A percentile compares a stretch with the other conserved stretches of the same genome.
Evolutionary conservation across 2,888 invertebrate genomes (phyloP).

Genomic region (Pristionchus arcanus): DNA sequence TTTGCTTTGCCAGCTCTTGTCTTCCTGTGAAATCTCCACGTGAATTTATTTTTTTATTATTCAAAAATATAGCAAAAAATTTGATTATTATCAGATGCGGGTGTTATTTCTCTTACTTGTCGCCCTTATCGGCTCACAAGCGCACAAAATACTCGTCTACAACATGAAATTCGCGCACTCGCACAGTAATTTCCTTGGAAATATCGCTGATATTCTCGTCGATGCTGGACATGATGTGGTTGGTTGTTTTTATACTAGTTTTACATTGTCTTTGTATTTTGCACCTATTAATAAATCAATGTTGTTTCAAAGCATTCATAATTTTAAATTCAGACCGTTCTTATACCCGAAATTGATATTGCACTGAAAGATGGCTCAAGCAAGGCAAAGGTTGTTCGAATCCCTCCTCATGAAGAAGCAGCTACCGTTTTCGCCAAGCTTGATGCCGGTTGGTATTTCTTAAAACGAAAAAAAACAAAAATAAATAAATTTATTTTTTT

Average conservation of each 20-base stretch:
- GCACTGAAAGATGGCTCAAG: background rate
- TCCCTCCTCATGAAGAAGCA: background rate
- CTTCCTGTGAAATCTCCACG: background rate
- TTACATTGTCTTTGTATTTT: too few relatives aligned
- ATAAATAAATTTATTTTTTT: background rate
- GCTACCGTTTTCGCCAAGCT: background rate
- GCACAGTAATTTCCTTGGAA: slow-evolving; percentile 30
- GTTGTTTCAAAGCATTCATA: too few relatives aligned
- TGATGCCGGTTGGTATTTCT: background rate
- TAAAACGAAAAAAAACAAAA: background rate
- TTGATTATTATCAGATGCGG: background rate
- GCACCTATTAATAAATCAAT: too few relatives aligned
- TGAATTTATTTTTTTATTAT: background rate
- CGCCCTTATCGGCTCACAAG: background rate
- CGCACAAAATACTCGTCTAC: slow-evolving; percentile 41
- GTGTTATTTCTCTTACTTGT: background rate
- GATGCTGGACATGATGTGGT: slow-evolving; percentile 44
- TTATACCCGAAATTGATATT: background rate
- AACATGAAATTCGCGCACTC: slow-evolving; percentile 36
- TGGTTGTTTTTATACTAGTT: too few relatives aligned
- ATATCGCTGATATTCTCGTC: slow-evolving; percentile 17
- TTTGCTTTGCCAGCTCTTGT: too few relatives aligned
- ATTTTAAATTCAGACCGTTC: background rate
- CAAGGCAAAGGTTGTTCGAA: background rate
- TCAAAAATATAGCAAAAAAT: background rate